Conservation (phyloP, 2,797 vertebrate species). For the Lacerta viridis region DNA sequence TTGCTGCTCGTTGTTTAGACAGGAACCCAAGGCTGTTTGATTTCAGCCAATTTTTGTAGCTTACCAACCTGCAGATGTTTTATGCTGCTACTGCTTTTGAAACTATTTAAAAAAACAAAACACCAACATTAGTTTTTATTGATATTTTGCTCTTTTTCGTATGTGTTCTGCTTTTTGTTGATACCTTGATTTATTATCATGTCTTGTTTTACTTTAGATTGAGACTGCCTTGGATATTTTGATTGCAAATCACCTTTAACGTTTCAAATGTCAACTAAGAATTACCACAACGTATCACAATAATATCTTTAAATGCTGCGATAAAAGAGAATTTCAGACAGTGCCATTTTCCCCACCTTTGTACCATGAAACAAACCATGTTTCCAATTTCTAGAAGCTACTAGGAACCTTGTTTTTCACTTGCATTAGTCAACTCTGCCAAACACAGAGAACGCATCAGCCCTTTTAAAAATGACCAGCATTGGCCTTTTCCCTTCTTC, state of each 20-base stretch:
- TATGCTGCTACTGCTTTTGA: too few species aligned
- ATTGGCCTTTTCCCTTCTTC: not conserved
- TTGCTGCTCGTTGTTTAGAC: too few species aligned
- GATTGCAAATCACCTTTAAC: not conserved
- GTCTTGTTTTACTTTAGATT: not conserved
- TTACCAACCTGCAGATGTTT: too few species aligned
- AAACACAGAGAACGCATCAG: not conserved
- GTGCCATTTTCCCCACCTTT: not conserved
- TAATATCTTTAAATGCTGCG: not conserved
- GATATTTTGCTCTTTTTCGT: too few species aligned
- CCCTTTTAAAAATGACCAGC: not conserved
- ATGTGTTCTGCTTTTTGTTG: too few species aligned
- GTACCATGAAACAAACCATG: not conserved
- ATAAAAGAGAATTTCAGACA: not conserved
- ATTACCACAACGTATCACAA: not conserved
- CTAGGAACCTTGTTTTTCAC: not conserved
- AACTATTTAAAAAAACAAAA: too few species aligned
- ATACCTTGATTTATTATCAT: too few species aligned
- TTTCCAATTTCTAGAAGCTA: not conserved
- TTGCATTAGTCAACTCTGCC: not conserved
- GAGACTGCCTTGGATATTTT: not conserved
- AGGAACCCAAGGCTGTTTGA: too few species aligned
- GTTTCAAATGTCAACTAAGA: not conserved
- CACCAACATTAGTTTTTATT: too few species aligned
- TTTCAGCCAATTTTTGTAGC: too few species aligned